A percentile compares a stretch with the other conserved stretches of the same genome.
Conservation (phyloP, 2,113 vertebrate genomes). For the Salvator merianae region DNA sequence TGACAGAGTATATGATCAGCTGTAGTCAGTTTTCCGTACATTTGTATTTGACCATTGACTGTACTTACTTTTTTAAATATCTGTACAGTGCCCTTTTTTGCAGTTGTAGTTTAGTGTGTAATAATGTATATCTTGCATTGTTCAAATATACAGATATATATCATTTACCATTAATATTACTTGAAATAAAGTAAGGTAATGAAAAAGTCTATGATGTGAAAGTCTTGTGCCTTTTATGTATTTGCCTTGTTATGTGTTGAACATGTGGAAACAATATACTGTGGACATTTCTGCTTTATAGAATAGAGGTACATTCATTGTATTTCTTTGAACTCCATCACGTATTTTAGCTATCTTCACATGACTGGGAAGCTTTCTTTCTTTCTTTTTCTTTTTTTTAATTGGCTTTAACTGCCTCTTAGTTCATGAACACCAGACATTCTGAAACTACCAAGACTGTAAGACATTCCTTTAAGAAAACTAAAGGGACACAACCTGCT, state of each 20-base stretch:
- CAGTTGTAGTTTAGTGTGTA: slow-evolving; percentile 76
- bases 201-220: slow-evolving; percentile 85
- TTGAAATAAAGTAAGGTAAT: slow-evolving; percentile 85
- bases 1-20: slow-evolving; percentile 67
- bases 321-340: slow-evolving; percentile 82
- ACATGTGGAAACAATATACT: slow-evolving; percentile 87
- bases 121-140: slow-evolving; percentile 77
- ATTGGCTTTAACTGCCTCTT: slow-evolving; percentile 77
- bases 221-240: slow-evolving; percentile 93
- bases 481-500: slow-evolving; percentile 84
- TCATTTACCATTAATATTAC: slow-evolving; percentile 83
- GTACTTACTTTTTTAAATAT: slow-evolving; percentile 78
- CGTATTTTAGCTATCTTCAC: slow-evolving; percentile 85
- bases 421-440: slow-evolving; percentile 76
- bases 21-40: slow-evolving; percentile 76
- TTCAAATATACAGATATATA: slow-evolving; percentile 75
- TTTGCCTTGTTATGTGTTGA: slow-evolving; percentile 93
- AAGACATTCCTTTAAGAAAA: slow-evolving; percentile 80
- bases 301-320: slow-evolving; percentile 67
- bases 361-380: slow-evolving; percentile 86
- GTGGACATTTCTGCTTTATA: slow-evolving; percentile 83
- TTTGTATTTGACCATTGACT: slow-evolving; percentile 80
- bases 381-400: slow-evolving; percentile 62
- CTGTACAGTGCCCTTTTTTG: slow-evolving; percentile 82
- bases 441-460: slow-evolving; percentile 75